Evolutionary conservation across 1,140 invertebrate genomes (phyloP), one percentile per base, ranked within the genome.

Genomic region (Drosophila ogumai): DNA sequence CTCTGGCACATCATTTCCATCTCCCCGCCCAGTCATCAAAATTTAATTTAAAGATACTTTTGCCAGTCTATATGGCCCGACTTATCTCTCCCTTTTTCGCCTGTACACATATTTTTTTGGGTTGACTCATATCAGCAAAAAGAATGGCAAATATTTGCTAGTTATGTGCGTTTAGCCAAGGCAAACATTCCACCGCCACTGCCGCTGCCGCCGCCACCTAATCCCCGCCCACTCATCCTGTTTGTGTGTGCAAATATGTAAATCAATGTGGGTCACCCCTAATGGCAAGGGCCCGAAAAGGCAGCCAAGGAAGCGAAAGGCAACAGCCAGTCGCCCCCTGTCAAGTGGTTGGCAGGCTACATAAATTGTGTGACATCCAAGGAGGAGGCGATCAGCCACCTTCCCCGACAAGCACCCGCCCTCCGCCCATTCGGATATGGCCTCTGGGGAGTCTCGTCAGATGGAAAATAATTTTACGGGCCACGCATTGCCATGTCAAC

Each of bases 61-160:
- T 47, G 47, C 40, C 41, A 47, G 50, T 75, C 64, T 55, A 77
- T 77, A 77, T 77, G 68, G 25, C 50, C 49, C 61, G 74, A 60
- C 54, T 72, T 68, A 59, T 58, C 75, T 79, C 56, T 40, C 67
- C 47, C 36, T 54, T 41, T 49, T 15, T 36, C 50, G 15, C 8
- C 9, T 32, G 3, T 1, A 10, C 15, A 17, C 17, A 31, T 31
- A n/a, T 17, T 52, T 32, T 55, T 59, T 61, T 47, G 50, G 64
- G 76, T 75, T 79, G 64, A 73, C 50, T 79, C 84, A 88, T 78
- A 67, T 79, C 73, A 67, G 44, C 43, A 80, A 49, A 73, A 64
- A 66, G 49, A 73, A 81, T 72, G 80, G 43, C 84, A 88, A 88
- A 88, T 88, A 88, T 88, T 88, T 88, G 56, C 77, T 75, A 72